These are phyloP conservation scores for Enoplosus armatus DNA, from an alignment of 2,797 vertebrate genomes.

Conservation along the genomic window DNA sequence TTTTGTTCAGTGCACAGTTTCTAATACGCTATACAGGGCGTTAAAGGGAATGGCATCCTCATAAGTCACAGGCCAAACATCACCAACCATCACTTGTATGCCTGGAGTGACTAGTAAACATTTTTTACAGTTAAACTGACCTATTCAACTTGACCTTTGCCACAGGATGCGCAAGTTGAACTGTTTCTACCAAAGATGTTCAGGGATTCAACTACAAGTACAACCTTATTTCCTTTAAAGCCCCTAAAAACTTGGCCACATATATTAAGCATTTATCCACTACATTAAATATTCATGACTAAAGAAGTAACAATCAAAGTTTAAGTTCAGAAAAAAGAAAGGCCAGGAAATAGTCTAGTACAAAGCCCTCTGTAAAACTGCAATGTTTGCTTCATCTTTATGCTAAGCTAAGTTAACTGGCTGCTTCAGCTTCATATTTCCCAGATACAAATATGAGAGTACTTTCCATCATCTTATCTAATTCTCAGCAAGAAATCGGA, in stretches of 20 bases:
- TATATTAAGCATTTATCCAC: neutral
- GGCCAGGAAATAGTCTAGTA: neutral
- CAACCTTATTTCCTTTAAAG: neutral
- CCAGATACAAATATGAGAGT: neutral
- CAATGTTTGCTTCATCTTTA: no score
- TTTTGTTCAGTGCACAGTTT: constrained; percentile 24
- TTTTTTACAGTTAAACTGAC: constrained; percentile 22
- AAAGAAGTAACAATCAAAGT: neutral
- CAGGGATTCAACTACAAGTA: neutral
- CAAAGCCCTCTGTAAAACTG: neutral
- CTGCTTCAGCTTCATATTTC: neutral
- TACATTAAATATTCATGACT: neutral
- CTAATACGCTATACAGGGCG: constrained; percentile 18
- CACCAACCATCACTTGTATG: constrained; percentile 24
- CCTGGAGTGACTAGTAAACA: constrained; percentile 34
- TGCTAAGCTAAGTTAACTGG: neutral
- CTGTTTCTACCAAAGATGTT: neutral
- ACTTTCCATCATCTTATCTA: neutral
- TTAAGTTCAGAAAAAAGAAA: neutral
- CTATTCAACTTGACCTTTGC: constrained; percentile 40
- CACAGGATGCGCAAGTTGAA: constrained; percentile 6
- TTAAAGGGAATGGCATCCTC: constrained; percentile 19
- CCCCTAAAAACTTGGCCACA: neutral
- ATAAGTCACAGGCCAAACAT: constrained; percentile 47
- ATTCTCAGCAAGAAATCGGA: neutral